Base-by-base conservation (phyloP, 2,797 vertebrate species). In the Cephalopachus bancanus region DNA sequence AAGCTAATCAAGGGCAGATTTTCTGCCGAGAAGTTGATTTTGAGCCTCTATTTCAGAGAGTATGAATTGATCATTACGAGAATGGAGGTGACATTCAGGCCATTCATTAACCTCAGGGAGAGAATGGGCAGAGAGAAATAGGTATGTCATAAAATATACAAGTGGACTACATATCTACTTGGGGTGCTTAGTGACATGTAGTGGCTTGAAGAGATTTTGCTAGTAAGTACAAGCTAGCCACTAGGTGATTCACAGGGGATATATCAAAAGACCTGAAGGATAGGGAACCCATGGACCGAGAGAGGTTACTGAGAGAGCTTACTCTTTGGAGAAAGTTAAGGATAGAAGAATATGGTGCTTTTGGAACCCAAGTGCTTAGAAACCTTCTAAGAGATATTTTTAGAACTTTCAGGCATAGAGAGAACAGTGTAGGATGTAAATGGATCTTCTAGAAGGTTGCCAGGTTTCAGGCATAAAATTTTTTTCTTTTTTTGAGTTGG, bases 371-470 rank as follows among this genome's bases (percentile, higher is more conserved):
- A 22, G 20, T 33, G 9, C n/a, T 84, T 81, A 60, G 44, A 93
- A 93, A 71, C 33, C 3, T 22, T 51, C 19, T 53, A 28, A 76
- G 49, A 76, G 87, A 44, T 44, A 17, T 71, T 80, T 69, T 65
- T 14, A 88, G 84, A 75, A 26, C 9, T 76, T 33, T 20, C 10
- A 51, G 74, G 28, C 65, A 26, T 26, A 20, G 9, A 37, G 62
- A 51, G 60, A 93, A 60, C 53, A 64, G 49, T 28, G 9, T 81
- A 51, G 83, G 72, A 30, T 20, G 19, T 85, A 65, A 87, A 53
- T 89, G 51, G 28, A 53, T 64, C 49, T 90, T 84, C 51, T 59
- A 91, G 75, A 79, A 95, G 65, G 57, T 69, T 94, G 44, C 26
- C 24, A 83, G 51, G 26, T 64, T 79, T 87, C 8, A n/a, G 76